phyloP scores from a whole-genome alignment of 2,113 vertebrate genomes.

The Psittacula cyanocephala region DNA sequence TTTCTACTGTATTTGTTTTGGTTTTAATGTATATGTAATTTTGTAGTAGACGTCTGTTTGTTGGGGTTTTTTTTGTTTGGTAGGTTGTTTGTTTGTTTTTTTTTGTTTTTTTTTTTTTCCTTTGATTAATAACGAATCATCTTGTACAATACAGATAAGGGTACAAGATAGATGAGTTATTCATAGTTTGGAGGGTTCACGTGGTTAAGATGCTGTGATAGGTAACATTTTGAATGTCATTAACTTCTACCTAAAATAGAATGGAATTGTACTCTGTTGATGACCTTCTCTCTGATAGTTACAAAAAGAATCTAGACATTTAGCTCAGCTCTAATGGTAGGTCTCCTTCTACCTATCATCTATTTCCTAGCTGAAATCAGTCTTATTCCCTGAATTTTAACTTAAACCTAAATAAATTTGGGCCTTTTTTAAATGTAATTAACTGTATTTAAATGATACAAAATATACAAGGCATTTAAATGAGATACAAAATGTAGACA shows the following conservation, averaged over 20 bases:
- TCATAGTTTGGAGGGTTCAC: background rate
- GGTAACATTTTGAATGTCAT: background rate
- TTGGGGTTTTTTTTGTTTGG: background rate
- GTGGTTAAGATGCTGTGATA: background rate
- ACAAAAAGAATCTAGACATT: background rate
- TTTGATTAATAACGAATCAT: background rate
- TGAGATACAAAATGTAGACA: background rate
- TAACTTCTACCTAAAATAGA: background rate
- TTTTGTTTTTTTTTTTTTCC: no score
- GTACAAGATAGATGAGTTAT: background rate
- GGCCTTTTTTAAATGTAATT: background rate
- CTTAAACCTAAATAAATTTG: background rate
- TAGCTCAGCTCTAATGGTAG: background rate
- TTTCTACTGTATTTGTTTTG: background rate
- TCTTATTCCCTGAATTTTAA: background rate
- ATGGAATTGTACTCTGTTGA: background rate
- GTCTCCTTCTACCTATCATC: background rate
- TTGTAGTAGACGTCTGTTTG: background rate
- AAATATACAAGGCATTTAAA: background rate
- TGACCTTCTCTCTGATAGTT: background rate
- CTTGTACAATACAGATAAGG: background rate
- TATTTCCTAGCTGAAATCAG: background rate
- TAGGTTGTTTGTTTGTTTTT: no score
- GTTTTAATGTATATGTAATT: background rate
- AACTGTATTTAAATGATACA: background rate